A percentile compares a stretch with the other conserved stretches of the same genome.
These are phyloP conservation scores for Glaucopsyche alexis DNA, from an alignment of 2,888 invertebrate genomes.

Conservation along the genomic window DNA sequence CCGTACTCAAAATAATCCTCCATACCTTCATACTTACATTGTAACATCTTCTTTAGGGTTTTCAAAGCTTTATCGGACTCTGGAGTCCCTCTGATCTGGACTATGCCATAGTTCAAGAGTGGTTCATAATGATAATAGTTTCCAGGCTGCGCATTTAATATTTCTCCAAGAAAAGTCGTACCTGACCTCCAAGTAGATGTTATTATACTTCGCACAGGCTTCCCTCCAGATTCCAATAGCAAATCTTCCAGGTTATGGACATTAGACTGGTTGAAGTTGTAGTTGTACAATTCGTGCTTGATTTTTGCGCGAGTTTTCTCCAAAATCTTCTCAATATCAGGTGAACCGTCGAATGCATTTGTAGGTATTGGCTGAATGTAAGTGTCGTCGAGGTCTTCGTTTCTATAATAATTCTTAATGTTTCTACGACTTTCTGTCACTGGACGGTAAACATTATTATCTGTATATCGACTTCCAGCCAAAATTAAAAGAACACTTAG, in stretches of 20 bases:
- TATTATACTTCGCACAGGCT: constrained; percentile 87
- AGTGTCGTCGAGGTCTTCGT: constrained; percentile 74
- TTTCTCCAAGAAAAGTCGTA: constrained; percentile 93
- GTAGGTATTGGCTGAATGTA: constrained; percentile 58
- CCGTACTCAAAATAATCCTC: constrained; percentile 89
- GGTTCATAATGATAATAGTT: constrained; percentile 96
- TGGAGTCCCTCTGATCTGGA: constrained; percentile 88
- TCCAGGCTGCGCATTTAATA: constrained; percentile 90
- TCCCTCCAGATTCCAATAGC: constrained; percentile 84
- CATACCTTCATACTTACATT: constrained; percentile 87
- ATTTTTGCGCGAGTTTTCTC: constrained; percentile 64
- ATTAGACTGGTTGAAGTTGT: constrained; percentile 62
- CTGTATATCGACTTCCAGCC: constrained; percentile 78
- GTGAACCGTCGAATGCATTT: constrained; percentile 60
- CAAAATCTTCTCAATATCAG: constrained; percentile 62
- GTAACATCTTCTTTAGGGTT: constrained; percentile 85
- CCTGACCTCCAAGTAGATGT: constrained; percentile 95
- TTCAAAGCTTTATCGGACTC: constrained; percentile 83
- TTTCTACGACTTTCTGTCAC: constrained; percentile 66
- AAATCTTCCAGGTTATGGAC: constrained; percentile 82
- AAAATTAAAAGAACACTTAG: constrained; percentile 75
- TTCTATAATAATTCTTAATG: constrained; percentile 79
- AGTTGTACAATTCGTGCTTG: constrained; percentile 61
- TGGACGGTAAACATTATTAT: constrained; percentile 74
- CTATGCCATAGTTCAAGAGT: constrained; percentile 88